These are phyloP conservation scores for Microcebus ravelobensis DNA, from an alignment of 2,113 vertebrate genomes.

Conservation along the genomic window DNA sequence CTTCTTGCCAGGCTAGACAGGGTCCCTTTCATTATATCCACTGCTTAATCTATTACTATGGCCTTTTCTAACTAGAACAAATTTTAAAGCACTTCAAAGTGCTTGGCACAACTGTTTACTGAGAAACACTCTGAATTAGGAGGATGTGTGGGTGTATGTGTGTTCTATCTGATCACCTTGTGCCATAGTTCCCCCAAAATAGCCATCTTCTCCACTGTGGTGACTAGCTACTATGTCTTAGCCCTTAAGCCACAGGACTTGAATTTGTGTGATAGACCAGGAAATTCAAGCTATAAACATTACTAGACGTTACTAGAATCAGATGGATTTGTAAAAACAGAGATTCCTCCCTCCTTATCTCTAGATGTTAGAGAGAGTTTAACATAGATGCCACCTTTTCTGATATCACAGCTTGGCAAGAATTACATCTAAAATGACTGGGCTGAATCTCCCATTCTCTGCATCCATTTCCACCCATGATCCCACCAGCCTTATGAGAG, in stretches of 20 bases:
- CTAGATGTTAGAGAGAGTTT: neutral
- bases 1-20: neutral
- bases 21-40: neutral
- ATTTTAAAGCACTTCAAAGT: neutral
- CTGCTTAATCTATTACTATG: neutral
- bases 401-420: neutral
- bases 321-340: neutral
- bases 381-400: neutral
- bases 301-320: neutral
- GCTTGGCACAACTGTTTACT: neutral
- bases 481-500: neutral
- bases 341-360: neutral
- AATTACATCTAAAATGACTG: conserved; percentile 19
- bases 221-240: neutral
- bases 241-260: neutral
- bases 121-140: neutral
- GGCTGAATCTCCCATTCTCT: neutral
- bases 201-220: neutral
- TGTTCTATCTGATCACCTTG: neutral
- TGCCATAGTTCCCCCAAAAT: neutral
- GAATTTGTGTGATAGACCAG: neutral
- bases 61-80: neutral
- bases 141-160: neutral
- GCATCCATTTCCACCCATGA: neutral
- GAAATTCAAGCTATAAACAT: neutral